phyloP scores from a whole-genome alignment of 2,888 invertebrate species.

The Gasteruption jaculator region DNA sequence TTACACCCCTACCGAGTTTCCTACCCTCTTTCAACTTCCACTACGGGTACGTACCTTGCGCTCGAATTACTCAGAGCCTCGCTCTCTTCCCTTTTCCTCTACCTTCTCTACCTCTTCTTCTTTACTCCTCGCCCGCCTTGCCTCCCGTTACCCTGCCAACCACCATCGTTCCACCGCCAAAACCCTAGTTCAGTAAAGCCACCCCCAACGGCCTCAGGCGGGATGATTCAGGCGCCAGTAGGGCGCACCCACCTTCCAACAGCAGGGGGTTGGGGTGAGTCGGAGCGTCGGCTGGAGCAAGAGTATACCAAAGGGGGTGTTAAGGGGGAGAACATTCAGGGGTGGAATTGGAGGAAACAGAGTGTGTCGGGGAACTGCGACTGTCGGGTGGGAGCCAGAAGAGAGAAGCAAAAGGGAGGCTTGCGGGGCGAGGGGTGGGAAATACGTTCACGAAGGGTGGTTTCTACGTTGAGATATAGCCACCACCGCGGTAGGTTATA shows the following conservation, averaged over 20 bases:
- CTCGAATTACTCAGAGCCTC: slow-evolving; percentile 45
- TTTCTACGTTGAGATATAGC: slow-evolving; percentile 47
- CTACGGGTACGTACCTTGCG: slow-evolving; percentile 46
- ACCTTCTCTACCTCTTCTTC: slow-evolving; percentile 23
- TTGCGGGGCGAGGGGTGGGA: slow-evolving; percentile 31
- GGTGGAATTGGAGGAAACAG: slow-evolving; percentile 41
- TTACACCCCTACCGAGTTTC: slow-evolving; percentile 34
- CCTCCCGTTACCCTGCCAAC: slow-evolving; percentile 19
- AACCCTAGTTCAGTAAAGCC: slow-evolving; percentile 43
- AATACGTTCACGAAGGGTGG: slow-evolving; percentile 47
- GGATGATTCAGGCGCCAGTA: slow-evolving; percentile 53
- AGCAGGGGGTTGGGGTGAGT: slow-evolving; percentile 31
- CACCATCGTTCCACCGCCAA: slow-evolving; percentile 33
- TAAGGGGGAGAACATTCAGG: slow-evolving; percentile 12
- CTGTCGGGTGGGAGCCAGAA: slow-evolving; percentile 14
- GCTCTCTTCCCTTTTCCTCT: slow-evolving; percentile 26
- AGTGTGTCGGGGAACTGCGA: slow-evolving; percentile 42
- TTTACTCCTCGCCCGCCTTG: slow-evolving; percentile 13
- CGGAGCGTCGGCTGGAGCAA: slow-evolving; percentile 30
- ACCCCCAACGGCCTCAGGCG: slow-evolving; percentile 45
- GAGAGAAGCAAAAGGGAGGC: slow-evolving; percentile 14
- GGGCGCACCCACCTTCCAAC: slow-evolving; percentile 52
- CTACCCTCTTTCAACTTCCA: slow-evolving; percentile 24
- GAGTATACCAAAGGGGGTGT: slow-evolving; percentile 4
- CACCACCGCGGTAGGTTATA: slow-evolving; percentile 40